Evolutionary conservation across 2,113 vertebrate genomes (phyloP).

Genomic region (Aspiorhynchus laticeps): DNA sequence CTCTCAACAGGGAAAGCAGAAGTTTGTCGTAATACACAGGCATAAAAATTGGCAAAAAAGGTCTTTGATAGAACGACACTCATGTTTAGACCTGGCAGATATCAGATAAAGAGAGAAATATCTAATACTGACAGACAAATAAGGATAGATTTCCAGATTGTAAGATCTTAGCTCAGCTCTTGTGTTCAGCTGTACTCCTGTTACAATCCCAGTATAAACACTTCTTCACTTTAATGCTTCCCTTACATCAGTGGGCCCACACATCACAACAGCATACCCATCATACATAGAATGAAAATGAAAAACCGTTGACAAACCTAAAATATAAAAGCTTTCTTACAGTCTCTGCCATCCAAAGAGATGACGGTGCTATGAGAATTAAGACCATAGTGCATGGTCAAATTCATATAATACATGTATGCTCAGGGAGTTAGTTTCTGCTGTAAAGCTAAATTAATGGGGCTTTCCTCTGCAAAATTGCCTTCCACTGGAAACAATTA

Average conservation of each 20-base stretch:
- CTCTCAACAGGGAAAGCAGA: constrained; percentile 64
- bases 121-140: constrained; percentile 1
- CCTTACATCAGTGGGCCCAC: background rate
- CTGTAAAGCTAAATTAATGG: constrained; percentile 71
- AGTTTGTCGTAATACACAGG: constrained; percentile 6
- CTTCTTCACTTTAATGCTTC: background rate
- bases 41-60: background rate
- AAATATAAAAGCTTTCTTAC: background rate
- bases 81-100: background rate
- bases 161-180: background rate
- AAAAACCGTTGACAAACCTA: constrained; percentile 2
- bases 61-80: background rate
- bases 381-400: background rate
- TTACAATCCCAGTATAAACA: background rate
- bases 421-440: constrained; percentile 50
- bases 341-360: background rate
- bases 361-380: background rate
- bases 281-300: constrained; percentile 14
- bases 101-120: constrained; percentile 7
- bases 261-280: background rate
- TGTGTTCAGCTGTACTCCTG: background rate
- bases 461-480: constrained; percentile 65
- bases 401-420: constrained; percentile 15
- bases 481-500: constrained; percentile 76
- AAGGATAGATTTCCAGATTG: constrained; percentile 4